phyloP scores from a whole-genome alignment of 2,797 vertebrate species.

The Sebastes steindachneri region DNA sequence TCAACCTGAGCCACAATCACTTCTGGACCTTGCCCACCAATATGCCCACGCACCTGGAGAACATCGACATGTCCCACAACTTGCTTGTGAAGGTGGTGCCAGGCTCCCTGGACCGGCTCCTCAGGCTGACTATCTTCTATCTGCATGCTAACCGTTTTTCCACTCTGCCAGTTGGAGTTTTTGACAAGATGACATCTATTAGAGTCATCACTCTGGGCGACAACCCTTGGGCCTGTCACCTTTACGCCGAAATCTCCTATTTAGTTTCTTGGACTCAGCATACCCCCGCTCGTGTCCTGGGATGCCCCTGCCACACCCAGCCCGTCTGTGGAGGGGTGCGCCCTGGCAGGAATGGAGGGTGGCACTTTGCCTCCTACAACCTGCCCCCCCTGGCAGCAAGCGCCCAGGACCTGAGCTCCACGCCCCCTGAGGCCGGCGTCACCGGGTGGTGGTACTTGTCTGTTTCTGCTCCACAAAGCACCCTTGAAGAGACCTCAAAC shows the following conservation, averaged over 20 bases:
- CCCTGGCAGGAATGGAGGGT: slow-evolving; percentile 60
- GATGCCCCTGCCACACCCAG: slow-evolving; percentile 87
- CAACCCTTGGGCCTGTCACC: slow-evolving; percentile 94
- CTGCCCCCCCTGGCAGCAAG: slow-evolving; percentile 63
- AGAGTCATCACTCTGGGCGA: slow-evolving; percentile 87
- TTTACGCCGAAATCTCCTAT: slow-evolving; percentile 80
- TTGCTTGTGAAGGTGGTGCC: slow-evolving; percentile 91
- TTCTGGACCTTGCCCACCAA: slow-evolving; percentile 98
- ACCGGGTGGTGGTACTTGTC: slow-evolving; percentile 64
- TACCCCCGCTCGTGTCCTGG: slow-evolving; percentile 82
- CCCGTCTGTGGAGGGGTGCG: slow-evolving; percentile 75
- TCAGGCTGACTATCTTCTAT: slow-evolving; percentile 85
- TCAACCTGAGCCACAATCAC: slow-evolving; percentile 94
- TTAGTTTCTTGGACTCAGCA: slow-evolving; percentile 87
- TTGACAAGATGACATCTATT: slow-evolving; percentile 85
- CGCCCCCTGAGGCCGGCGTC: slow-evolving; percentile 31
- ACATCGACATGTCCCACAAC: slow-evolving; percentile 92
- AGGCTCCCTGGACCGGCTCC: slow-evolving; percentile 89
- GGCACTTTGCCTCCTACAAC: slow-evolving; percentile 79
- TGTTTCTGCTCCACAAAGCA: slow-evolving; percentile 47
- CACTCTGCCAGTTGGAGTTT: slow-evolving; percentile 83
- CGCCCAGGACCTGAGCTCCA: slow-evolving; percentile 50
- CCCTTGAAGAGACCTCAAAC: slow-evolving; percentile 11
- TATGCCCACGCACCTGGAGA: slow-evolving; percentile 88
- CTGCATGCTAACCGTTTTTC: slow-evolving; percentile 94